These are phyloP conservation scores for Mesochorus sp. DNA, from an alignment of 2,888 invertebrate genomes.

Conservation along the genomic window DNA sequence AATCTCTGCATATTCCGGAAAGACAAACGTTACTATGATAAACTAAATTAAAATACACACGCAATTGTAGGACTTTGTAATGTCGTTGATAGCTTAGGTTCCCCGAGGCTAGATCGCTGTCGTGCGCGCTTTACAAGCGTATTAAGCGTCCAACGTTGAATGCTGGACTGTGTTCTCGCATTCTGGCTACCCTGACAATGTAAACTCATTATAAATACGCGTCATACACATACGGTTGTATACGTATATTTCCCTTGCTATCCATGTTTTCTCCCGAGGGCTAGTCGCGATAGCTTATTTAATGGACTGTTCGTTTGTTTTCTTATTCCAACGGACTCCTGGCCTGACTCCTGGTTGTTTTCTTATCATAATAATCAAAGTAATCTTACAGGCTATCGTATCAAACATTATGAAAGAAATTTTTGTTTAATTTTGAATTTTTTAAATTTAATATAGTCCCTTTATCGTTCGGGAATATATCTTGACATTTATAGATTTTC, in stretches of 20 bases:
- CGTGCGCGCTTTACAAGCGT: neutral
- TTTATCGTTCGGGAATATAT: no score
- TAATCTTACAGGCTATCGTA: neutral
- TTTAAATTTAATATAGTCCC: no score
- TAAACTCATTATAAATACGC: constrained; percentile 39
- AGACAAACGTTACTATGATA: neutral
- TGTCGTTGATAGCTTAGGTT: neutral
- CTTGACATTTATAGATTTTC: no score
- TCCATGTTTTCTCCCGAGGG: neutral
- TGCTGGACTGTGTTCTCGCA: neutral
- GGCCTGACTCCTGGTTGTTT: neutral
- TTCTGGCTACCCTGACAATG: neutral
- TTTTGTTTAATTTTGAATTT: no score
- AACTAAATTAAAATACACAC: constrained; percentile 15
- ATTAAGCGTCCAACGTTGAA: neutral
- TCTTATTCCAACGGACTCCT: no score
- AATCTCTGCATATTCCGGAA: neutral
- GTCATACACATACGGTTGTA: neutral
- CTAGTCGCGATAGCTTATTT: neutral
- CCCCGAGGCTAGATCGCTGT: neutral
- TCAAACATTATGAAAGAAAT: no score
- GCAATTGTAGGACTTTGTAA: neutral
- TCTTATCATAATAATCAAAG: neutral
- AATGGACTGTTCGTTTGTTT: constrained; percentile 2
- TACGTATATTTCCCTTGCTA: neutral